Percentiles rank a stretch among this genome's conserved stretches.
Conservation (phyloP, 1,140 invertebrate species). For the Pseudomyrmex pallidus region DNA sequence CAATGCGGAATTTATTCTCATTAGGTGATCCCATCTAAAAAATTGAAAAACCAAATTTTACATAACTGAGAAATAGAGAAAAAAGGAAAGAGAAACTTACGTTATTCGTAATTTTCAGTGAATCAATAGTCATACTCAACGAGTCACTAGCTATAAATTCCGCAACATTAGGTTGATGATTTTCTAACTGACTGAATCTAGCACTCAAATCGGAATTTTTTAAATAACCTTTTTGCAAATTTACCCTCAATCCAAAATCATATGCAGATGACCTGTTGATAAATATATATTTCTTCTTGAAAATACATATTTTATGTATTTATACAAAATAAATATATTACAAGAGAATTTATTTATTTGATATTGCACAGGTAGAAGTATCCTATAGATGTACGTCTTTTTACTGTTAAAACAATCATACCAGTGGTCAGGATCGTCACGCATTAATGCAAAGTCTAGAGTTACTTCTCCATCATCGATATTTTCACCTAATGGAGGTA, state of each 20-base stretch:
- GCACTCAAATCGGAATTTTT: constrained; percentile 87
- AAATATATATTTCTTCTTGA: constrained; percentile 33
- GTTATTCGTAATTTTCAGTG: constrained; percentile 88
- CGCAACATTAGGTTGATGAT: constrained; percentile 87
- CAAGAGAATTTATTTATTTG: background rate
- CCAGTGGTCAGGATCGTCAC: constrained; percentile 92
- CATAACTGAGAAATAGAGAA: background rate
- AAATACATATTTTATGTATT: no score
- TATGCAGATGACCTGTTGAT: constrained; percentile 79
- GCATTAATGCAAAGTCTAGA: constrained; percentile 93
- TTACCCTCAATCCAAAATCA: constrained; percentile 78
- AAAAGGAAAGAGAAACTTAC: constrained; percentile 80
- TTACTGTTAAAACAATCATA: constrained; percentile 59
- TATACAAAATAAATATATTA: no score
- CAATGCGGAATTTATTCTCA: constrained; percentile 92
- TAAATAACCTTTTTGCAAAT: constrained; percentile 79
- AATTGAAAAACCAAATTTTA: constrained; percentile 19
- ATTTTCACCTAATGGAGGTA: constrained; percentile 77
- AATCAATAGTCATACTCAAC: constrained; percentile 87
- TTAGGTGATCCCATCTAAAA: constrained; percentile 89
- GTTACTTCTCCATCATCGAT: constrained; percentile 85
- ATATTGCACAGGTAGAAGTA: background rate
- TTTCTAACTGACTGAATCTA: constrained; percentile 88
- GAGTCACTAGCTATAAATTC: constrained; percentile 88
- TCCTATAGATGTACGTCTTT: background rate